Evolutionary conservation across 1,140 invertebrate genomes (phyloP), one percentile per base, ranked within the genome.

Genomic region (Drosophila leontia): DNA sequence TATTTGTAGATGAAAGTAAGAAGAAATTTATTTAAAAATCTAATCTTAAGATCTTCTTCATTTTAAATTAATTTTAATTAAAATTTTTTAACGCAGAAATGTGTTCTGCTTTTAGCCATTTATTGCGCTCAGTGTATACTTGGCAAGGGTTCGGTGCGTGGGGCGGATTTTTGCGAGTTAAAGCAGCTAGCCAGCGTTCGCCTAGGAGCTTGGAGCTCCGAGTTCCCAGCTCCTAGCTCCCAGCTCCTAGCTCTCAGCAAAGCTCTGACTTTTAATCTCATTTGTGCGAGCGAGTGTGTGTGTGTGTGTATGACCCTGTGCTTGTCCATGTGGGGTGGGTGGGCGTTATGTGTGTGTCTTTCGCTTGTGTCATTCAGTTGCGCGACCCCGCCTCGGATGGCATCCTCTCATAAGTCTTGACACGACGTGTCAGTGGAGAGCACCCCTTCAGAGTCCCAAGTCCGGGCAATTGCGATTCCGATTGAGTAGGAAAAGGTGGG

Each of bases 251-350:
- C 29, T 60, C 62, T 41, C 57, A 34, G 62, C 62, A 35, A 65
- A 65, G 62, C 65, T 75, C 64, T 88, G 80, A 88, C 84, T 88
- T 88, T 88, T 88, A 84, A 88, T 88, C 84, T 88, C 69, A 88
- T 88, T 88, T 88, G 72, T 53, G 48, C 62, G 26, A 12, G 23
- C 32, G 56, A 17, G 29, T 42, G 57, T 50, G 41, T 59, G 32
- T 48, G 19, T 48, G 42, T 65, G 45, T 34, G 45, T 26, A 23
- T 57, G 45, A 60, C 55, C 56, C 55, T 65, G 47, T 50, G 29
- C 19, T 34, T 58, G 26, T 39, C 62, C n/a, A 41, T 51, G 45
- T n/a, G 23, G 23, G 39, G 15, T 23, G 9, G 57, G 26, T 7
- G 17, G 17, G 34, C 23, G 23, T 44, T 11, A 17, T 7, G 17